These are phyloP conservation scores for Phenganax stokvisi DNA, from an alignment of 92 coral and sea anemone genomes.

Conservation along the genomic window DNA sequence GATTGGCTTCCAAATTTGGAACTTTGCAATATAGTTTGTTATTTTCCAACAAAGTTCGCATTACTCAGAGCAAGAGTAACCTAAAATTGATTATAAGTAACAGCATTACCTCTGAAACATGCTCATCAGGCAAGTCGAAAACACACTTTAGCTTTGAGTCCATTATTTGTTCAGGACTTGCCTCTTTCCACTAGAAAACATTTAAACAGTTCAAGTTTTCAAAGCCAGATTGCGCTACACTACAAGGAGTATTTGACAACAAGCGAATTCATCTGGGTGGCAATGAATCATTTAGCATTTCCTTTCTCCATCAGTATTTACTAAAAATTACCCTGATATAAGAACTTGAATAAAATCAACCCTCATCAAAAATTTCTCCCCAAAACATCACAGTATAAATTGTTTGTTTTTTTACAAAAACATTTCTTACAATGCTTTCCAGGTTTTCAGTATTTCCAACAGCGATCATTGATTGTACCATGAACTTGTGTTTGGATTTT, in stretches of 20 bases:
- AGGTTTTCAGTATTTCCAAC: conserved; percentile 63
- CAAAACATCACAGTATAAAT: neutral
- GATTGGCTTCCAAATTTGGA: too few relatives aligned
- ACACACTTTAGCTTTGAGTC: conserved; percentile 97
- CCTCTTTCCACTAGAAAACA: conserved; percentile 83
- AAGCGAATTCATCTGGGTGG: neutral
- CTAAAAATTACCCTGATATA: too few relatives aligned
- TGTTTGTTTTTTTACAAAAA: neutral
- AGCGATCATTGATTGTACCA: conserved; percentile 97
- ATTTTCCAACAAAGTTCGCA: too few relatives aligned
- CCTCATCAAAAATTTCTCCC: neutral
- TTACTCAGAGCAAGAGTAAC: too few relatives aligned
- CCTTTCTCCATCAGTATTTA: too few relatives aligned
- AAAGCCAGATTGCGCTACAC: neutral
- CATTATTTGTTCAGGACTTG: conserved; percentile 67
- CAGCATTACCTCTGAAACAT: conserved; percentile 25
- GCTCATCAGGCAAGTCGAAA: conserved; percentile 71
- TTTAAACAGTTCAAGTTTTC: neutral
- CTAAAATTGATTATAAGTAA: too few relatives aligned
- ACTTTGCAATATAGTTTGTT: too few relatives aligned
- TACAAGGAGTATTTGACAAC: neutral
- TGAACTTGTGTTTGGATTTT: conserved; percentile 93
- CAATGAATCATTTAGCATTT: too few relatives aligned
- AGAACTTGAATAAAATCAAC: neutral
- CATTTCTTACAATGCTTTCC: conserved; percentile 66